Percentiles rank a stretch among this genome's conserved stretches.
Conservation (phyloP, 2,888 invertebrate genomes). For the Dexiosoma caninum region DNA sequence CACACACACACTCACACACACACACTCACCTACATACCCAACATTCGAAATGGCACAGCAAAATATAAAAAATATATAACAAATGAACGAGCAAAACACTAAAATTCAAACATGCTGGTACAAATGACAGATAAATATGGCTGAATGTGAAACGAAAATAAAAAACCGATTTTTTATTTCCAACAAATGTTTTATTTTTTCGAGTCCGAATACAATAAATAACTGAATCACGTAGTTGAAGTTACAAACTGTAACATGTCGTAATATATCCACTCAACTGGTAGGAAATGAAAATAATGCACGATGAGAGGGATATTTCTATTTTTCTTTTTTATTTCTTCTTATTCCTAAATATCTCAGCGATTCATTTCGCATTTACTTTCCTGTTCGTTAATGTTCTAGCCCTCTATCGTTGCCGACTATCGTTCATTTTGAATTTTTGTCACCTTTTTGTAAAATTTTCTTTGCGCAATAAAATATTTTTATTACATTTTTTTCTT, state of each 20-base stretch:
- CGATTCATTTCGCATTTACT: slow-evolving; percentile 34
- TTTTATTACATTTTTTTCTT: no score
- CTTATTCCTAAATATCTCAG: slow-evolving; percentile 7
- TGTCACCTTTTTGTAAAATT: not conserved
- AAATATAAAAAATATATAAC: not conserved
- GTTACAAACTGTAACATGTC: slow-evolving; percentile 62
- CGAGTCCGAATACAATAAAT: slow-evolving; percentile 40
- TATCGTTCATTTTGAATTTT: not conserved
- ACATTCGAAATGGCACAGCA: not conserved
- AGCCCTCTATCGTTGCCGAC: not conserved
- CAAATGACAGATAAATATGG: slow-evolving; percentile 33
- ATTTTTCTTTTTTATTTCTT: not conserved
- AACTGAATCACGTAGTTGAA: slow-evolving; percentile 59
- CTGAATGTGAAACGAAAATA: not conserved
- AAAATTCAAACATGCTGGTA: slow-evolving; percentile 12
- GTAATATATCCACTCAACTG: slow-evolving; percentile 51
- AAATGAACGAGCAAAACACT: slow-evolving; percentile 19
- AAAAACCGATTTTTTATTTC: not conserved
- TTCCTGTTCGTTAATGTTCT: slow-evolving; percentile 6
- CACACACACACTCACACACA: not conserved
- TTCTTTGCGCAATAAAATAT: slow-evolving; percentile 9
- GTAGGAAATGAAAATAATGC: slow-evolving; percentile 28
- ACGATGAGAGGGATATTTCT: slow-evolving; percentile 13
- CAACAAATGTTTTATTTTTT: not conserved
- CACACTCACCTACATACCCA: not conserved